phyloP scores from a whole-genome alignment of 1,140 invertebrate species.

The Hormaphis cornu region DNA sequence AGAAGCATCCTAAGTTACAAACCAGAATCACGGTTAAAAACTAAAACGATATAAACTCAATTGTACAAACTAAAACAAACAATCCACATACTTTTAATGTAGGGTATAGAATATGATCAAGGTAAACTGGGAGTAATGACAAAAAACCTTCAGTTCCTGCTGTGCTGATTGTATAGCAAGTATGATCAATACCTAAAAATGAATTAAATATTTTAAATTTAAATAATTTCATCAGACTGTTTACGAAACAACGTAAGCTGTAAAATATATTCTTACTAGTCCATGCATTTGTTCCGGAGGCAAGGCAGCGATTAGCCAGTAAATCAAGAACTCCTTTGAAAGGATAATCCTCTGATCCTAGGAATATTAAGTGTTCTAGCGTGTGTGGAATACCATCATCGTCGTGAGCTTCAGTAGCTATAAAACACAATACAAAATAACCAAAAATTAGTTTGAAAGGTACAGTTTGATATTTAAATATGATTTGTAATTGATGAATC shows the following conservation, averaged over 20 bases:
- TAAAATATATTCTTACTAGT: conserved; percentile 42
- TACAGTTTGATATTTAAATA: background rate
- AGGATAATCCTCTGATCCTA: conserved; percentile 82
- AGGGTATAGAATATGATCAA: conserved; percentile 83
- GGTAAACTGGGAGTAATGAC: conserved; percentile 76
- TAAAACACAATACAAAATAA: conserved; percentile 36
- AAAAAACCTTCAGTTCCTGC: conserved; percentile 80
- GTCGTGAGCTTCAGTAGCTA: conserved; percentile 81
- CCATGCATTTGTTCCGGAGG: conserved; percentile 83
- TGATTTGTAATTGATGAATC: too few species aligned
- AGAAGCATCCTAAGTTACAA: conserved; percentile 53
- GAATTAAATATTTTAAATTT: background rate
- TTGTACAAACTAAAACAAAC: background rate
- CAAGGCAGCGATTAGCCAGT: conserved; percentile 76
- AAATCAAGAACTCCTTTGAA: conserved; percentile 83
- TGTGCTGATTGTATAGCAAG: conserved; percentile 78
- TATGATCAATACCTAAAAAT: conserved; percentile 64
- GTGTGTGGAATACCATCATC: conserved; percentile 89
- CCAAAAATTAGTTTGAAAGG: background rate
- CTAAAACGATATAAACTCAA: background rate
- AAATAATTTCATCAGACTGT: background rate
- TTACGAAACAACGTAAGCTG: background rate
- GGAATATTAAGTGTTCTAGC: conserved; percentile 82
- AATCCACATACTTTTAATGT: conserved; percentile 56
- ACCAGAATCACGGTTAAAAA: background rate